Conservation (phyloP, 2,797 vertebrate genomes). For the Paratrypauchen microcephalus region DNA sequence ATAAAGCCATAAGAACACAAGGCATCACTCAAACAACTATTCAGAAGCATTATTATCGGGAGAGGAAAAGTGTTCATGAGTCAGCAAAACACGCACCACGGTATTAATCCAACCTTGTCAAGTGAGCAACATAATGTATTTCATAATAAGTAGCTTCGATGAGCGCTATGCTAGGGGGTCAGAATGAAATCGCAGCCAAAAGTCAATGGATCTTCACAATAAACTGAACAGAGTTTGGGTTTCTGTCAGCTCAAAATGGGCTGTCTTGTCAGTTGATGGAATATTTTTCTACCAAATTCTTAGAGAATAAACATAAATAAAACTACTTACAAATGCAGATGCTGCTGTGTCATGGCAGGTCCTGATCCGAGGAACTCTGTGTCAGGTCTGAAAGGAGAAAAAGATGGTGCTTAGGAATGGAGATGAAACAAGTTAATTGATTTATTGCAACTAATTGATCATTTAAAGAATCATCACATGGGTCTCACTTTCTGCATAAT, state of each 20-base stretch:
- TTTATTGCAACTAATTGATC: no score
- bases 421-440: not conserved
- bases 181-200: not conserved
- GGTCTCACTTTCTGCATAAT: conserved; percentile 55
- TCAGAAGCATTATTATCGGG: not conserved
- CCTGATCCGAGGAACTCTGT: conserved; percentile 51
- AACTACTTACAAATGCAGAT: conserved; percentile 89
- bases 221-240: not conserved
- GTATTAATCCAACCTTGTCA: not conserved
- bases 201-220: not conserved
- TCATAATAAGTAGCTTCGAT: not conserved
- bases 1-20: not conserved
- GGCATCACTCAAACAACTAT: not conserved
- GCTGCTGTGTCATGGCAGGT: conserved; percentile 84
- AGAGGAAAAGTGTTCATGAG: not conserved
- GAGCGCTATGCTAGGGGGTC: no score
- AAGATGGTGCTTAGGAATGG: conserved; percentile 50
- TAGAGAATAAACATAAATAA: not conserved
- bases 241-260: not conserved
- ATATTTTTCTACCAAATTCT: not conserved
- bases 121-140: not conserved
- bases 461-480: conserved; percentile 24
- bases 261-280: not conserved
- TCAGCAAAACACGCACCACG: not conserved
- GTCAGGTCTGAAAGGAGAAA: conserved; percentile 60